A percentile compares a stretch with the other conserved stretches of the same genome.
Evolutionary conservation across 2,797 vertebrate species (phyloP).

Genomic region (Mus caroli): DNA sequence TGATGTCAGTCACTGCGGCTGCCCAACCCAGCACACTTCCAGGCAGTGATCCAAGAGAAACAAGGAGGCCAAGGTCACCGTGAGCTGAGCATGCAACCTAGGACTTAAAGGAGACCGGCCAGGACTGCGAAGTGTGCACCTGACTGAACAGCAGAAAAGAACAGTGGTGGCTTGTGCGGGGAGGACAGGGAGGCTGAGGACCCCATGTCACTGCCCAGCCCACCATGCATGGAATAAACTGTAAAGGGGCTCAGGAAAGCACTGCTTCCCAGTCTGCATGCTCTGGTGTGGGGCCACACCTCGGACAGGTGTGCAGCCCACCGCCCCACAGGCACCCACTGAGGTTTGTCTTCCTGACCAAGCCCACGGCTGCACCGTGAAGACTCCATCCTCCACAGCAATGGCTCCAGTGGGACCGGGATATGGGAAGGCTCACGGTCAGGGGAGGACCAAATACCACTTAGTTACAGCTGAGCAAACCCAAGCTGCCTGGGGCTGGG

Average conservation of each 20-base stretch:
- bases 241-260: accelerated
- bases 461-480: not conserved
- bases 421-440: not conserved
- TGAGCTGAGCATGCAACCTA: not conserved
- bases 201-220: not conserved
- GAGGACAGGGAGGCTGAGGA: not conserved
- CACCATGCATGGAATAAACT: not conserved
- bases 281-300: not conserved
- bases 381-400: not conserved
- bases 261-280: not conserved
- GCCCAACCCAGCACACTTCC: not conserved
- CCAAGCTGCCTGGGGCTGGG: not conserved
- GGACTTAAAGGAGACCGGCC: not conserved
- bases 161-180: not conserved
- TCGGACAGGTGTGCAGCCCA: not conserved
- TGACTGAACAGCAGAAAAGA: not conserved
- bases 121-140: not conserved
- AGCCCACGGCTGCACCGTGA: not conserved
- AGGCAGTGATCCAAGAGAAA: not conserved
- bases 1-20: not conserved
- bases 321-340: not conserved
- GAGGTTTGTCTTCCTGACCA: not conserved
- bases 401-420: not conserved
- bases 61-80: not conserved
- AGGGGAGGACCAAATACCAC: not conserved